Conservation (phyloP, 30 jellyfish, hydroid and myxozoan genomes). For the Pseudorhiza aurosa region DNA sequence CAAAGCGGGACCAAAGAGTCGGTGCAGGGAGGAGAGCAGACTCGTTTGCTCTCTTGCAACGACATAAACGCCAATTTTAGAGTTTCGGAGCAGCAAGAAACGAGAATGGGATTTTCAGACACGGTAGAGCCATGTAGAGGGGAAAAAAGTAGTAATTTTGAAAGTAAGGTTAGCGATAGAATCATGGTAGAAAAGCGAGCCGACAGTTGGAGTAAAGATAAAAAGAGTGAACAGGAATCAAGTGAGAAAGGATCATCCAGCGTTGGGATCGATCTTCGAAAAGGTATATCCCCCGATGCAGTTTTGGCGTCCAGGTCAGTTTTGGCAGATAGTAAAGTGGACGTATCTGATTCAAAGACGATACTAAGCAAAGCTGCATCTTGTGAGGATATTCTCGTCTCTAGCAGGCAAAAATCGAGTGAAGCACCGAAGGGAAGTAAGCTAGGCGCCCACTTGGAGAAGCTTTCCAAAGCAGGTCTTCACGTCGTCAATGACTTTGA, state of each 20-base stretch:
- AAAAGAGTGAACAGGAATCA: background rate
- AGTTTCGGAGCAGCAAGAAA: background rate
- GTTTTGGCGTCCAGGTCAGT: slow-evolving; percentile 20
- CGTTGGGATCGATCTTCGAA: background rate
- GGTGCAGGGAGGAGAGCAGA: background rate
- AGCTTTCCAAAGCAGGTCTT: slow-evolving; percentile 61
- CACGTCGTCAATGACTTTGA: slow-evolving; percentile 9
- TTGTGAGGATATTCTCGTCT: slow-evolving; percentile 37
- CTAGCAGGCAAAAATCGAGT: slow-evolving; percentile 4
- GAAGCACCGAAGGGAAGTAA: slow-evolving; percentile 30
- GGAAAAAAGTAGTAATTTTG: no score
- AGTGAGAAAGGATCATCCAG: background rate
- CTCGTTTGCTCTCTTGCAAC: background rate
- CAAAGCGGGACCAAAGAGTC: background rate
- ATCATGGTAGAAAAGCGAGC: background rate
- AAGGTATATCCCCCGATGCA: slow-evolving; percentile 54
- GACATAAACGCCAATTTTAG: background rate
- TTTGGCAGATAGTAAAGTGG: background rate
- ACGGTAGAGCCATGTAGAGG: no score
- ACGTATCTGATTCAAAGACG: background rate
- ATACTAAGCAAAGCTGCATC: slow-evolving; percentile 23
- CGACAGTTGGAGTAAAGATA: background rate
- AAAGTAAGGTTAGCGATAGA: background rate
- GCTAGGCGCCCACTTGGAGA: slow-evolving; percentile 63
- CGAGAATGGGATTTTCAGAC: background rate